A percentile compares a stretch with the other conserved stretches of the same genome.
phyloP scores from a whole-genome alignment of 2,797 vertebrate species.

The Salarias fasciatus region DNA sequence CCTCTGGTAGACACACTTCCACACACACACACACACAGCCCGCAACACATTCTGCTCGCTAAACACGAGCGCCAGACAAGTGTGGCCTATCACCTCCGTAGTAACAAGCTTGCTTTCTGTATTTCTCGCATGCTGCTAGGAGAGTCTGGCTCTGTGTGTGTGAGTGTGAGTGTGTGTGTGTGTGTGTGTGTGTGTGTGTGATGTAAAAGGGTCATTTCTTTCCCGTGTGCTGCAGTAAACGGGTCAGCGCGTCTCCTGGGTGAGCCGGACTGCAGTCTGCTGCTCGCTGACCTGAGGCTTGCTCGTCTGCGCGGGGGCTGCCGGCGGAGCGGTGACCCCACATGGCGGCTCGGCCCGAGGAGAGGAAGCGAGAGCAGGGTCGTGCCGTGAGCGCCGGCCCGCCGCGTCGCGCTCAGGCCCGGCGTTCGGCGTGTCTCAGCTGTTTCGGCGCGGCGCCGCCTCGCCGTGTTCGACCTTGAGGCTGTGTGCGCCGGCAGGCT shows the following conservation, averaged over 20 bases:
- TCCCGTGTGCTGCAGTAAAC: slow-evolving; percentile 54
- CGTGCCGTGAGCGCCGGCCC: slow-evolving; percentile 18
- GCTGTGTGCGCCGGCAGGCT: background rate
- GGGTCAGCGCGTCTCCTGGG: slow-evolving; percentile 70
- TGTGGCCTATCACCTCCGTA: slow-evolving; percentile 42
- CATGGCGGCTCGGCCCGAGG: slow-evolving; percentile 24
- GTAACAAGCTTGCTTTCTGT: slow-evolving; percentile 46
- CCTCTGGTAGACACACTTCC: background rate
- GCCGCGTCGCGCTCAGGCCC: slow-evolving; percentile 18
- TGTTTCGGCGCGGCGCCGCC: too few relatives aligned
- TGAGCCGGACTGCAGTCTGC: slow-evolving; percentile 52
- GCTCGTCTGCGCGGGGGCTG: slow-evolving; percentile 49
- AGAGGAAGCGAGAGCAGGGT: slow-evolving; percentile 30
- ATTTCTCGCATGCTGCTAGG: slow-evolving; percentile 40
- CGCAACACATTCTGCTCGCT: slow-evolving; percentile 21
- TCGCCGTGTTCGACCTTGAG: too few relatives aligned
- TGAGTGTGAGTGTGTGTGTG: slow-evolving; percentile 4
- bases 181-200: slow-evolving; percentile 1
- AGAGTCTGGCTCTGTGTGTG: too few relatives aligned
- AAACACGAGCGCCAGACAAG: slow-evolving; percentile 32
- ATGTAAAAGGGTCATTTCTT: slow-evolving; percentile 31
- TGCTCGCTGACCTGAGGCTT: slow-evolving; percentile 69
- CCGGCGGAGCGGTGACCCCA: slow-evolving; percentile 57
- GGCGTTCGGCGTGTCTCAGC: slow-evolving; percentile 20
- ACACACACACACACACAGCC: slow-evolving; percentile 13